phyloP scores from a whole-genome alignment of 2,888 invertebrate genomes.

The Diplolepis rosae region DNA sequence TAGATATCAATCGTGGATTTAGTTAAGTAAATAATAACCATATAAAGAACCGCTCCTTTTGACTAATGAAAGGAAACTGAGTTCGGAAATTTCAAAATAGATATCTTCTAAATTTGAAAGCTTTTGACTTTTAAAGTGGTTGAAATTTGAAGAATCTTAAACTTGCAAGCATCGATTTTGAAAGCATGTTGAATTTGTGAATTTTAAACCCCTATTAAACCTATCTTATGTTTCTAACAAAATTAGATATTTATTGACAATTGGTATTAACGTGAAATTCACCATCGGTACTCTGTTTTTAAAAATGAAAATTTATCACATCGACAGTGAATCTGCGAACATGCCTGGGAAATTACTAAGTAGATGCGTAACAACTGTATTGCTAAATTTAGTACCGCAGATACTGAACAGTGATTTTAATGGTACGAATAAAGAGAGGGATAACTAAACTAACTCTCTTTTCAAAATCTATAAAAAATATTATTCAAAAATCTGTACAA shows the following conservation, averaged over 20 bases:
- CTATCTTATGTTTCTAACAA: constrained; percentile 5
- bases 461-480: not conserved
- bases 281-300: not conserved
- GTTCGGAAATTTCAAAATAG: not conserved
- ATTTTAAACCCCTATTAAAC: constrained; percentile 4
- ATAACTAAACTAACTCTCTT: not conserved
- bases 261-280: not conserved
- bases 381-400: constrained; percentile 20
- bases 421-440: constrained; percentile 12
- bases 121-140: no score
- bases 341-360: not conserved
- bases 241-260: constrained; percentile 11
- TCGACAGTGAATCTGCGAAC: not conserved
- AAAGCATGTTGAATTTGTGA: constrained; percentile 7
- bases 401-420: constrained; percentile 19
- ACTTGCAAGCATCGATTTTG: not conserved
- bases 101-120: not conserved
- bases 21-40: not conserved
- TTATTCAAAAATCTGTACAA: not conserved
- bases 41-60: not conserved
- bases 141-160: not conserved
- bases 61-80: not conserved
- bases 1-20: not conserved
- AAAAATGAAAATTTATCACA: not conserved
- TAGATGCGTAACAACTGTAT: not conserved